These are phyloP conservation scores for Apis dorsata DNA, from an alignment of 1,140 invertebrate genomes.

Conservation along the genomic window DNA sequence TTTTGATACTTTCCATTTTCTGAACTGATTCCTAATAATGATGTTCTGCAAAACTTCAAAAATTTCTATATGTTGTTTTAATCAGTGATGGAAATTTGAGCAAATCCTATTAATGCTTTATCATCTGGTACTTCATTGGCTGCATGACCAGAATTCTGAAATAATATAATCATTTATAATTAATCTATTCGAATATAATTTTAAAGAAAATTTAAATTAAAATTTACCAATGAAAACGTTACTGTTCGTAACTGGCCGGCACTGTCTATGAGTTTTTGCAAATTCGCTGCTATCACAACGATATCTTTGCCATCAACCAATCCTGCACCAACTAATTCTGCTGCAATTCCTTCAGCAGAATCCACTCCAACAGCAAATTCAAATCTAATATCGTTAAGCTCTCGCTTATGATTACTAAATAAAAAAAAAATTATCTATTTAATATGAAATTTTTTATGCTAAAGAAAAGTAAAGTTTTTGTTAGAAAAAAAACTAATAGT, in stretches of 20 bases:
- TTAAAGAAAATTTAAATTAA: background rate
- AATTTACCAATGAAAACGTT: conserved; percentile 94
- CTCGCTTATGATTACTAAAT: conserved; percentile 91
- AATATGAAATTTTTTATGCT: background rate
- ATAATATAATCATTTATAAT: conserved; percentile 55
- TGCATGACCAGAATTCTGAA: conserved; percentile 90
- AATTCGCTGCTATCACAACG: conserved; percentile 93
- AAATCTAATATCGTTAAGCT: conserved; percentile 98
- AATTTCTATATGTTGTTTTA: conserved; percentile 74
- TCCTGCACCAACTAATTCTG: conserved; percentile 96
- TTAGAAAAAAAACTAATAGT: background rate
- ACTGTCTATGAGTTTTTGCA: conserved; percentile 93
- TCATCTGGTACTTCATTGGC: conserved; percentile 94
- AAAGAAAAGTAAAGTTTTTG: background rate
- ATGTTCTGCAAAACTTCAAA: conserved; percentile 57
- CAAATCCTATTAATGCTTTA: conserved; percentile 96
- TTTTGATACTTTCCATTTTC: conserved; percentile 49
- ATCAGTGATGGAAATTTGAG: conserved; percentile 96
- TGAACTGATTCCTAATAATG: conserved; percentile 51
- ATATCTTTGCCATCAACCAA: conserved; percentile 95
- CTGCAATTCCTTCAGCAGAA: conserved; percentile 95
- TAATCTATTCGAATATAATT: background rate
- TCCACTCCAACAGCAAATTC: conserved; percentile 96
- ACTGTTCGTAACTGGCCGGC: conserved; percentile 82
- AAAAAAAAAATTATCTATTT: background rate